Conservation (phyloP, 2,797 vertebrate species). For the Urophycis tenuis region DNA sequence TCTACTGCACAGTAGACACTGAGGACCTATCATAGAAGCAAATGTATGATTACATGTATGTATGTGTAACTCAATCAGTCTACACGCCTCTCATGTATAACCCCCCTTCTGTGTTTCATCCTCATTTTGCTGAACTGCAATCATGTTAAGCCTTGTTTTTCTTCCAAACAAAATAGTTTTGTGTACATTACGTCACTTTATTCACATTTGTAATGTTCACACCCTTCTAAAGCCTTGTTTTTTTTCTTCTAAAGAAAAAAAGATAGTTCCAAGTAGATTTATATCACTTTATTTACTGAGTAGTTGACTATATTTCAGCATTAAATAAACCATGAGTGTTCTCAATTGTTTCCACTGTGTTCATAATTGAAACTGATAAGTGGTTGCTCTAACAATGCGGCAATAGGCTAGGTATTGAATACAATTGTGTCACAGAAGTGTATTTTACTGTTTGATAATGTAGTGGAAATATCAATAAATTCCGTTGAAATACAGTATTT, state of each 20-base stretch:
- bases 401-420: slow-evolving; percentile 9
- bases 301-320: slow-evolving; percentile 79
- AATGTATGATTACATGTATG: slow-evolving; percentile 70
- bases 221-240: slow-evolving; percentile 63
- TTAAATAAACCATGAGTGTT: slow-evolving; percentile 78
- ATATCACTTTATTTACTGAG: slow-evolving; percentile 79
- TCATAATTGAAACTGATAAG: slow-evolving; percentile 37
- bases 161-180: slow-evolving; percentile 55
- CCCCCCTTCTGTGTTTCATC: slow-evolving; percentile 56
- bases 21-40: slow-evolving; percentile 71
- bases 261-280: slow-evolving; percentile 74
- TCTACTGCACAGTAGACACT: slow-evolving; percentile 68
- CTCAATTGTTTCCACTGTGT: slow-evolving; percentile 57
- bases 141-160: slow-evolving; percentile 63
- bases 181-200: slow-evolving; percentile 61
- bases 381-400: slow-evolving; percentile 9
- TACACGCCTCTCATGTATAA: slow-evolving; percentile 69
- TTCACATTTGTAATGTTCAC: slow-evolving; percentile 61
- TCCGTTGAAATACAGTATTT: slow-evolving; percentile 12
- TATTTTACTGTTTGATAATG: slow-evolving; percentile 25
- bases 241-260: slow-evolving; percentile 68
- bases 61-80: slow-evolving; percentile 72
- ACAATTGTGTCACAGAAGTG: slow-evolving; percentile 8
- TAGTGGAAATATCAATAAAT: slow-evolving; percentile 36
- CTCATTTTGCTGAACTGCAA: slow-evolving; percentile 69